Evolutionary conservation across 2,113 vertebrate species (phyloP).

Genomic region (Cathartes aura): DNA sequence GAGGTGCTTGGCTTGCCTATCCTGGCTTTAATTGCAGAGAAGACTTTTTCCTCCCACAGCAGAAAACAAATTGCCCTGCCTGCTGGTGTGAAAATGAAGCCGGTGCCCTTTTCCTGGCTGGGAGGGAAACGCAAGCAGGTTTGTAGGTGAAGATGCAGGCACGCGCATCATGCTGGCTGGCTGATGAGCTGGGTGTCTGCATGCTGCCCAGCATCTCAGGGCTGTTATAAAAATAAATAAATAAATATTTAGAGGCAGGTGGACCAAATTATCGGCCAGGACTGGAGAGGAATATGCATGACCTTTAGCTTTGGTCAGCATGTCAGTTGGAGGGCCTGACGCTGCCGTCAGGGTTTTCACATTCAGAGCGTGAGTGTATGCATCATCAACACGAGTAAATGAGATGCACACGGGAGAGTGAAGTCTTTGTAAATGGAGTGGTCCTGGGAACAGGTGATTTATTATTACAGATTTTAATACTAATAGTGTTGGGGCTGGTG

Average conservation of each 20-base stretch:
- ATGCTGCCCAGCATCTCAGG: neutral
- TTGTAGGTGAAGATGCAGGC: neutral
- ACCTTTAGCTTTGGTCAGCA: neutral
- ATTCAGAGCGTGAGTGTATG: neutral
- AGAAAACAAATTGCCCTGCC: neutral
- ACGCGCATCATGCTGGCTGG: neutral
- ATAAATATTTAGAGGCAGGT: neutral
- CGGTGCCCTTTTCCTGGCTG: neutral
- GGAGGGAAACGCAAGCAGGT: neutral
- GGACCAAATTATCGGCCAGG: rapidly evolving
- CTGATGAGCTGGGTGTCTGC: neutral
- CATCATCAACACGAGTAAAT: conserved; percentile 1
- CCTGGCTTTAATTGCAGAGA: neutral
- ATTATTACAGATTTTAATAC: conserved; percentile 20
- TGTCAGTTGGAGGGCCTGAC: neutral
- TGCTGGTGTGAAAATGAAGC: neutral
- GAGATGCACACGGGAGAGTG: neutral
- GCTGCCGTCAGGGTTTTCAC: neutral
- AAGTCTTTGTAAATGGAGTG: neutral
- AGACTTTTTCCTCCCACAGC: neutral
- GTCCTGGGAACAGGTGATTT: conserved; percentile 7
- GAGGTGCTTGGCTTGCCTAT: neutral
- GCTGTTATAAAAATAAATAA: neutral
- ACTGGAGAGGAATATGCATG: neutral
- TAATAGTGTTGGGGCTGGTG: neutral